These are phyloP conservation scores for Sarcoramphus papa DNA, from an alignment of 2,797 vertebrate species.

Conservation along the genomic window DNA sequence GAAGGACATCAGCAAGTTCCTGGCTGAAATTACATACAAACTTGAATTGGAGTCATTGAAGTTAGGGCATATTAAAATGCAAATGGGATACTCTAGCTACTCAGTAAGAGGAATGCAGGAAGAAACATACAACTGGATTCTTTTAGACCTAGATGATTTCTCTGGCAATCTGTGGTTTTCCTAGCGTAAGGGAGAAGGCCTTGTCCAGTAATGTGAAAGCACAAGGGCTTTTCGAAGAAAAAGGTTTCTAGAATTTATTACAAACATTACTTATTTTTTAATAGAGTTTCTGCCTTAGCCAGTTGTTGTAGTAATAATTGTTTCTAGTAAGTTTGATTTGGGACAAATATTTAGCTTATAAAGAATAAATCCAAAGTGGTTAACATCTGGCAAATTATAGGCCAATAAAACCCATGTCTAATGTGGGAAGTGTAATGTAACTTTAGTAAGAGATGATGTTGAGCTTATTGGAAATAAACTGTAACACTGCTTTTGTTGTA, in stretches of 20 bases:
- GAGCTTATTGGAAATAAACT: background rate
- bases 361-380: background rate
- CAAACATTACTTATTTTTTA: background rate
- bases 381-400: background rate
- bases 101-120: background rate
- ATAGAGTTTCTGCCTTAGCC: background rate
- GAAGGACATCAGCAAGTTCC: background rate
- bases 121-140: background rate
- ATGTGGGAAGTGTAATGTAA: background rate
- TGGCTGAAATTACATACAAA: constrained; percentile 1
- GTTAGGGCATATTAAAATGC: background rate
- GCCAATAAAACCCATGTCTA: background rate
- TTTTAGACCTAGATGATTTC: background rate
- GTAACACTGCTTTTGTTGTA: background rate
- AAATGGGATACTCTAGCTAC: background rate
- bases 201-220: accelerated
- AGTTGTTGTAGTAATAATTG: background rate
- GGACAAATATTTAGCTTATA: background rate
- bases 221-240: background rate
- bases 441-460: background rate
- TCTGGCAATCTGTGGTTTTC: background rate
- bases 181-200: background rate
- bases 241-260: background rate
- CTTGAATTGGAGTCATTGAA: background rate
- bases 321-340: background rate